Conservation (phyloP, 1,140 invertebrate species). For the Pectinophora gossypiella region DNA sequence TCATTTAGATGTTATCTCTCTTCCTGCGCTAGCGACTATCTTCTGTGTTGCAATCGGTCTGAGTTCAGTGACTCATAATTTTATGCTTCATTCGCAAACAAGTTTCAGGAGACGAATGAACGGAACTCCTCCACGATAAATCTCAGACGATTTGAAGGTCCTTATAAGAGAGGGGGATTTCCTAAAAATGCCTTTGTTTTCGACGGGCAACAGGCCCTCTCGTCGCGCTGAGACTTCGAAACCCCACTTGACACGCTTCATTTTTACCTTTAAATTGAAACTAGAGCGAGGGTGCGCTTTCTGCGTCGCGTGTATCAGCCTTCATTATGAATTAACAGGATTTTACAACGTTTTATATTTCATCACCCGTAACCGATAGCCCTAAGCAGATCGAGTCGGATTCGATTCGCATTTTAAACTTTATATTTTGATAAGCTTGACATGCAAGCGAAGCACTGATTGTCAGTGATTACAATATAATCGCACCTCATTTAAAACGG, state of each 20-base stretch:
- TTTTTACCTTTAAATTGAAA: conserved; percentile 60
- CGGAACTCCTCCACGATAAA: conserved; percentile 23
- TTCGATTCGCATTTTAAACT: neutral
- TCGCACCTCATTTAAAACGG: too few relatives aligned
- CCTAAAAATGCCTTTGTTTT: conserved; percentile 54
- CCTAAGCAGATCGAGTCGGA: too few relatives aligned
- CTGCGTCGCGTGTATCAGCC: conserved; percentile 31
- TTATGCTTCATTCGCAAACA: conserved; percentile 1
- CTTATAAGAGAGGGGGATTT: conserved; percentile 31
- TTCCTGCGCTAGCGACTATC: too few relatives aligned
- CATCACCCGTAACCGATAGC: too few relatives aligned
- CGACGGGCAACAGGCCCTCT: conserved; percentile 44
- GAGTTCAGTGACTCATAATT: too few relatives aligned
- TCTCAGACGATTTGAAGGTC: conserved; percentile 39
- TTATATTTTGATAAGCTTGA: too few relatives aligned
- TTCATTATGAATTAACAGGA: conserved; percentile 31
- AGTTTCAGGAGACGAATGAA: conserved; percentile 16
- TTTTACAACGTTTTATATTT: conserved; percentile 20
- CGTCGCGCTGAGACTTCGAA: conserved; percentile 41
- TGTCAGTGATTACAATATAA: too few relatives aligned
- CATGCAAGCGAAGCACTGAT: too few relatives aligned
- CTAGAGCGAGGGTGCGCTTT: conserved; percentile 35
- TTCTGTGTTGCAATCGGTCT: too few relatives aligned
- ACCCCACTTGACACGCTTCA: conserved; percentile 66
- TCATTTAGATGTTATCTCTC: too few relatives aligned